A percentile compares a stretch with the other conserved stretches of the same genome.
These are phyloP conservation scores for Poecilia latipinna DNA, from an alignment of 2,113 vertebrate species.

Conservation along the genomic window DNA sequence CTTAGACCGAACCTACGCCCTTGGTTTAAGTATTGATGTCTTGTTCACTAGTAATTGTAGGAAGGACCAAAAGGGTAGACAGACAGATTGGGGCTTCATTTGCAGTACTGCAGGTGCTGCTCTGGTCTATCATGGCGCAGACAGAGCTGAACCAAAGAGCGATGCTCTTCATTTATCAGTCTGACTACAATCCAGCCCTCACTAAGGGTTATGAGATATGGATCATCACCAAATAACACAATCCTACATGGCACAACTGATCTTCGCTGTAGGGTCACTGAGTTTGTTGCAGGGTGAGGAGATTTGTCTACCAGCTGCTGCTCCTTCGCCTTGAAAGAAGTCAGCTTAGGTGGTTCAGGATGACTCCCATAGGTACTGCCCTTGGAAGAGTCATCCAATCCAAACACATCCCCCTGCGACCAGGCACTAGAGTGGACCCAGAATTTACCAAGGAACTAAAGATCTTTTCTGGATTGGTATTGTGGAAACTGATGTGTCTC, in stretches of 20 bases:
- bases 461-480: too few species aligned
- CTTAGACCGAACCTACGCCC: too few species aligned
- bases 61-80: too few species aligned
- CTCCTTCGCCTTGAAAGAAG: not conserved
- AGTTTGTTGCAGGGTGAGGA: not conserved
- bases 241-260: too few species aligned
- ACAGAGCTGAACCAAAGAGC: not conserved
- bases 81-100: not conserved
- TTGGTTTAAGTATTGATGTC: too few species aligned
- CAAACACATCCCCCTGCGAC: too few species aligned
- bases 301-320: not conserved
- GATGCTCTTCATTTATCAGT: not conserved
- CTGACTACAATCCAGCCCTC: not conserved
- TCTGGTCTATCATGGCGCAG: not conserved
- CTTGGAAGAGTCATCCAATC: not conserved
- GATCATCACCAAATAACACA: not conserved
- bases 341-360: too few species aligned
- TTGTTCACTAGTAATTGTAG: not conserved
- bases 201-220: not conserved
- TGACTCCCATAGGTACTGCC: not conserved
- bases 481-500: too few species aligned
- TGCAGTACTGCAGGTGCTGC: too few species aligned
- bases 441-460: too few species aligned
- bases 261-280: too few species aligned
- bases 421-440: too few species aligned